These are phyloP conservation scores for Leptinotarsa peninsularis DNA, from an alignment of 2,888 invertebrate genomes.

Conservation along the genomic window DNA sequence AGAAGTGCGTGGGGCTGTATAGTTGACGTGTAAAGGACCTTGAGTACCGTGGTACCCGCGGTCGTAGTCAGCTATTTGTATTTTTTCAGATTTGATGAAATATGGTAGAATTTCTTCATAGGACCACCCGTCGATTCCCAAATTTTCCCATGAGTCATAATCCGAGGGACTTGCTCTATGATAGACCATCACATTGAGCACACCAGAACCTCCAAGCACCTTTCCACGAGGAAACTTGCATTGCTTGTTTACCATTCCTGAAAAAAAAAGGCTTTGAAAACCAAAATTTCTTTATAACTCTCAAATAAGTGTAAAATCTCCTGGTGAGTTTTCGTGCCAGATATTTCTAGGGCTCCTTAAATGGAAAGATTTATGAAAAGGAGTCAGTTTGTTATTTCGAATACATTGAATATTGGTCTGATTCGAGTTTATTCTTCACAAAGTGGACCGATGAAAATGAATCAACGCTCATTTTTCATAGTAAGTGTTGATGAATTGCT, in stretches of 20 bases:
- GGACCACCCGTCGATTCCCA: constrained; percentile 79
- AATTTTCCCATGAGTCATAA: constrained; percentile 77
- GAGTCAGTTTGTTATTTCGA: no score
- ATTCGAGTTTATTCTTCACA: no score
- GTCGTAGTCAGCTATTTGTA: constrained; percentile 21
- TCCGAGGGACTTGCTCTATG: constrained; percentile 74
- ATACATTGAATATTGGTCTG: no score
- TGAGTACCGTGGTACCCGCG: constrained; percentile 56
- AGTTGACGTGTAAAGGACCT: constrained; percentile 68
- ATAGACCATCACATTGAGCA: constrained; percentile 83
- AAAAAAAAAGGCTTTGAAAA: neutral
- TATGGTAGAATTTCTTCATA: constrained; percentile 77
- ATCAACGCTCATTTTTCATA: no score
- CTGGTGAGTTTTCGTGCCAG: no score
- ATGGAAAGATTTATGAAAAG: no score
- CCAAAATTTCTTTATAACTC: no score
- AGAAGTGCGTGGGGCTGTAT: constrained; percentile 18
- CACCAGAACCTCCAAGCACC: constrained; percentile 82
- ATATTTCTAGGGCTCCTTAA: no score
- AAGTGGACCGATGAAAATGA: no score
- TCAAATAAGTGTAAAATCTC: no score
- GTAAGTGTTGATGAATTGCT: no score
- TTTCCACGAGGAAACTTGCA: constrained; percentile 71
- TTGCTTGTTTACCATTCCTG: constrained; percentile 55
- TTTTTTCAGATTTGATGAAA: constrained; percentile 79